Conservation (phyloP, 2,797 vertebrate species). For the Neoniphon sammara region DNA sequence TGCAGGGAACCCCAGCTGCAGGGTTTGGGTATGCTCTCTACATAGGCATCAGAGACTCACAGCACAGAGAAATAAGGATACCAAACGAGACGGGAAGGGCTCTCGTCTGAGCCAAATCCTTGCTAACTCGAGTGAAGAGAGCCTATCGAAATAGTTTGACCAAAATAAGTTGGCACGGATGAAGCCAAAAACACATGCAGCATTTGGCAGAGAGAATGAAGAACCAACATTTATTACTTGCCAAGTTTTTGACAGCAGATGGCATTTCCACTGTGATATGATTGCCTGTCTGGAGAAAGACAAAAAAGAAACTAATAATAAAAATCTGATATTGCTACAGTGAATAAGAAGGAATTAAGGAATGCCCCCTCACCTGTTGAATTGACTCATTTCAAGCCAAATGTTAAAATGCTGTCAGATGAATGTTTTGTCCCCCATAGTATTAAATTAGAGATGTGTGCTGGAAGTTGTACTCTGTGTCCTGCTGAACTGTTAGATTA, state of each 20-base stretch:
- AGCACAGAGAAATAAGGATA: constrained; percentile 12
- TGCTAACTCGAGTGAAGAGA: constrained; percentile 41
- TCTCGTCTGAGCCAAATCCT: constrained; percentile 49
- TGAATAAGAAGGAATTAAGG: constrained; percentile 32
- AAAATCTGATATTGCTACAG: constrained; percentile 50
- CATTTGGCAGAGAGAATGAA: constrained; percentile 56
- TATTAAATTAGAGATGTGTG: no score
- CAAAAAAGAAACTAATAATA: constrained; percentile 35
- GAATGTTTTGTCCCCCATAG: neutral
- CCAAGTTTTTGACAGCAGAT: constrained; percentile 75
- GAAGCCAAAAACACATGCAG: constrained; percentile 64
- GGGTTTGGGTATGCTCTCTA: constrained; percentile 47
- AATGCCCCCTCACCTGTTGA: constrained; percentile 36
- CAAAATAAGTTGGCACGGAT: constrained; percentile 67
- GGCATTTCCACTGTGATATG: constrained; percentile 63
- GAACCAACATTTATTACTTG: constrained; percentile 43
- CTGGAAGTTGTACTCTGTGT: neutral
- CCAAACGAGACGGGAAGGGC: constrained; percentile 31
- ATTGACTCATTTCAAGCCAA: constrained; percentile 42
- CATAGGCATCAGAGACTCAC: constrained; percentile 39
- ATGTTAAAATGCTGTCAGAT: neutral
- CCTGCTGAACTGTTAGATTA: no score
- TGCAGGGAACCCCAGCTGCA: constrained; percentile 77
- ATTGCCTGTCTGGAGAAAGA: constrained; percentile 41
- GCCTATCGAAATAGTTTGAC: constrained; percentile 61